A percentile compares a stretch with the other conserved stretches of the same genome.
phyloP scores from a whole-genome alignment of 2,113 vertebrate genomes.

The Sylvia atricapilla region DNA sequence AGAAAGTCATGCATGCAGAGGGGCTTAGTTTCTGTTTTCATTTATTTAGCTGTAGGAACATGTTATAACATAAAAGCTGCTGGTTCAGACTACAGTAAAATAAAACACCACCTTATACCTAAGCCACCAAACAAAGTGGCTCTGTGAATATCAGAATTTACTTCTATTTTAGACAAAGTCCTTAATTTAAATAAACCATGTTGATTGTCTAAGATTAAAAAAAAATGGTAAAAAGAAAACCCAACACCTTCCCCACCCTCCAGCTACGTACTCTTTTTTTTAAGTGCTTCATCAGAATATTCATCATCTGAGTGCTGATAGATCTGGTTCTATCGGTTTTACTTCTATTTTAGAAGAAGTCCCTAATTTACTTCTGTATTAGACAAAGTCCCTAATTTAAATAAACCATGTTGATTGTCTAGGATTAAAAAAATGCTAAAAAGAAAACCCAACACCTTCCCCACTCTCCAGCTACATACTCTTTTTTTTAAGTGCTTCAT shows the following conservation, averaged over 20 bases:
- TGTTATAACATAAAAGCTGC: background rate
- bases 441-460: background rate
- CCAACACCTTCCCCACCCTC: background rate
- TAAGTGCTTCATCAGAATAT: conserved; percentile 62
- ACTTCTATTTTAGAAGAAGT: too few relatives aligned
- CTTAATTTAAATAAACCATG: background rate
- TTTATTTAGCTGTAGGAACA: background rate
- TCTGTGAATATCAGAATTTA: background rate
- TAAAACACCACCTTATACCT: background rate
- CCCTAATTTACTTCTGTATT: background rate
- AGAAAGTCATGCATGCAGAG: background rate
- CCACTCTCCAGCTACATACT: background rate
- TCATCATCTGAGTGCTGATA: conserved; percentile 91
- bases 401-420: background rate
- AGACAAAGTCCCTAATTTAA: background rate
- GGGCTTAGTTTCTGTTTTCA: background rate
- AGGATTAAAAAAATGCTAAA: background rate
- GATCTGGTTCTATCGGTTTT: conserved; percentile 91
- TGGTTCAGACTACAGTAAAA: background rate
- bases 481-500: conserved; percentile 43
- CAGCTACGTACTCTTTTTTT: background rate
- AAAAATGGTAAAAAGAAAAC: background rate
- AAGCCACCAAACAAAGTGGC: background rate
- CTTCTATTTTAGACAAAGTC: background rate
- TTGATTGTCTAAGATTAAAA: background rate